Evolutionary conservation across 2,888 invertebrate species (phyloP), one percentile per base, ranked within the genome.

Genomic region (Stramonita haemastoma): DNA sequence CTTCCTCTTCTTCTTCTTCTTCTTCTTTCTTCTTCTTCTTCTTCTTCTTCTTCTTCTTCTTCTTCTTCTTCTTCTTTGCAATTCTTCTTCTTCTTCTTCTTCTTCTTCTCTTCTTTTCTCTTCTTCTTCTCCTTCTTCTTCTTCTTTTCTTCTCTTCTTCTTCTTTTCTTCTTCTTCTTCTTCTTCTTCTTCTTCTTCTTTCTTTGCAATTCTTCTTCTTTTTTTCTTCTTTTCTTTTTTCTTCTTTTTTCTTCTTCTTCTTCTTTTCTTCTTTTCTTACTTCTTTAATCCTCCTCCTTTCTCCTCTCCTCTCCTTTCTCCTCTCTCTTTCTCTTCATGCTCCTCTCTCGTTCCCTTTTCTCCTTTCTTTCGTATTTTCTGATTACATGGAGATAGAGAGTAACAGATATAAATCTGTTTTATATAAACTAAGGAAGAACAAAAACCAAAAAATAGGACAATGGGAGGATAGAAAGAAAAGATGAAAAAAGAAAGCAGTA

Each of bases 1-100:
- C 36, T 36, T 87, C 87, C 79, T 56, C 36, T 56, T 87, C 87
- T n/a, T 29, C 32, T 29, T 57, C 57, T 32, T 22, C 83, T 86
- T 36, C 22, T 36, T 81, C 19, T 36, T 36, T 81, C 81, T 81
- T 17, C 36, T 22, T 36, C 36, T 36, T 29, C 34, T 34, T 13
- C 26, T 26, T 34, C 22, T 29, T 84, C 46, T 56, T 56, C 56
- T n/a, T 56, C 84, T 84, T 79, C 46, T 84, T 26, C n/a, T 56
- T 84, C 46, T 83, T 19, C 26, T 17, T 83, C 36, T 36, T 19
- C 36, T 17, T 36, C 81, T 36, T 19, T 83, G 17, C 36, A 11
- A 36, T 19, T 36, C n/a, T n/a, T n/a, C n/a, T n/a, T n/a, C n/a
- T n/a, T n/a, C n/a, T n/a, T n/a, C n/a, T n/a, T n/a, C n/a, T 46